Conservation (phyloP, 2,113 vertebrate species). For the Acrocephalus arundinaceus region DNA sequence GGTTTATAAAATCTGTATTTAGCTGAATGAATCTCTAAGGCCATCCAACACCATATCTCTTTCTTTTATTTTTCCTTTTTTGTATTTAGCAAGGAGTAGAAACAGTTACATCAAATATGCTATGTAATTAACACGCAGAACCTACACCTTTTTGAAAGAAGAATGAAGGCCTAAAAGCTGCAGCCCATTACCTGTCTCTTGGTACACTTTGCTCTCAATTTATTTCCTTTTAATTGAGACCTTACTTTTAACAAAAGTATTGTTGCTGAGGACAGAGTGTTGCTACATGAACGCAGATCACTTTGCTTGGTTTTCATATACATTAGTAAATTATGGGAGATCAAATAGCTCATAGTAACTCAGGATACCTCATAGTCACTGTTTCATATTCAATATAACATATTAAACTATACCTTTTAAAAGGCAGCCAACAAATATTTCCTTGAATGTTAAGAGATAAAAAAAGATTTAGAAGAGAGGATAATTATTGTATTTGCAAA, state of each 20-base stretch:
- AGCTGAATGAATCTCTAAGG: background rate
- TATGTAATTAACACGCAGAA: conserved; percentile 1
- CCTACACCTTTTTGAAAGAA: background rate
- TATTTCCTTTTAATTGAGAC: background rate
- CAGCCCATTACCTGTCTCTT: background rate
- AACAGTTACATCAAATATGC: background rate
- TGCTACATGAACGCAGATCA: background rate
- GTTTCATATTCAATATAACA: background rate
- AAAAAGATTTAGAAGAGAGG: background rate
- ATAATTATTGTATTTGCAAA: background rate
- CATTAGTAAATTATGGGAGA: background rate
- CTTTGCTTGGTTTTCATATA: background rate
- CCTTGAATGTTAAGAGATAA: background rate
- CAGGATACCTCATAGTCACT: background rate
- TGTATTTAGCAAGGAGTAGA: background rate
- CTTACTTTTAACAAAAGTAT: background rate
- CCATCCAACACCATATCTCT: background rate
- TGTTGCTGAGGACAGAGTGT: background rate
- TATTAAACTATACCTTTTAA: background rate
- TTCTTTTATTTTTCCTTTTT: background rate
- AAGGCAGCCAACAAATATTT: background rate
- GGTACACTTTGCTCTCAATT: background rate
- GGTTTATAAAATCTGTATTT: background rate
- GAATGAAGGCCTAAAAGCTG: background rate
- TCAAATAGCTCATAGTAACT: background rate